phyloP scores from a whole-genome alignment of 2,113 vertebrate genomes.

The Candoia aspera region DNA sequence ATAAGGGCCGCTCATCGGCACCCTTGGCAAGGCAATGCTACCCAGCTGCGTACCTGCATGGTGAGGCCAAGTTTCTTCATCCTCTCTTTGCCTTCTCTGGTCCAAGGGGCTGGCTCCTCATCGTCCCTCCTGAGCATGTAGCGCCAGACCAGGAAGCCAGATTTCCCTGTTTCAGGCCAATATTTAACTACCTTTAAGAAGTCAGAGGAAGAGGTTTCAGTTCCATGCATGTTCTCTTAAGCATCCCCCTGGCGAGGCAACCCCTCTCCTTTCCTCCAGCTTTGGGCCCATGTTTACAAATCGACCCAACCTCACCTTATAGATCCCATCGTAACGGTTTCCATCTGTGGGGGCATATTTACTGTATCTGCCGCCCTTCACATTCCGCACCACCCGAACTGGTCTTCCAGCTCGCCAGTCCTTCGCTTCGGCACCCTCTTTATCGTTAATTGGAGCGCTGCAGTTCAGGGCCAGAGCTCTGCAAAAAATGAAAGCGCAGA shows the following conservation, averaged over 20 bases:
- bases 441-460: constrained; percentile 86
- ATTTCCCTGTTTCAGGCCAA: constrained; percentile 96
- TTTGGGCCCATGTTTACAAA: fast-evolving
- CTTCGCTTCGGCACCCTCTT: constrained; percentile 86
- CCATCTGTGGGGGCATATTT: constrained; percentile 91
- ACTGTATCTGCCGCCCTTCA: constrained; percentile 93
- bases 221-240: background rate
- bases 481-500: background rate
- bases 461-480: constrained; percentile 96
- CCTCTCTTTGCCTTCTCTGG: constrained; percentile 91
- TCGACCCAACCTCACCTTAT: constrained; percentile 78
- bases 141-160: constrained; percentile 95
- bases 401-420: constrained; percentile 94
- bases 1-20: background rate
- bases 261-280: fast-evolving
- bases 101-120: constrained; percentile 93
- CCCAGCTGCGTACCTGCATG: constrained; percentile 82
- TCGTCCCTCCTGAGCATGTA: constrained; percentile 92
- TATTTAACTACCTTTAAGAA: constrained; percentile 87
- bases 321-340: constrained; percentile 96
- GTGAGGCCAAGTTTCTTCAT: constrained; percentile 90
- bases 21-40: background rate
- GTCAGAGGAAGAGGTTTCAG: background rate
- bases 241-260: fast-evolving
- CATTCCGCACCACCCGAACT: constrained; percentile 89